A percentile compares a stretch with the other conserved stretches of the same genome.
These are phyloP conservation scores for Scaptomyza cyrtandrae DNA, from an alignment of 2,888 invertebrate genomes.

Conservation along the genomic window DNA sequence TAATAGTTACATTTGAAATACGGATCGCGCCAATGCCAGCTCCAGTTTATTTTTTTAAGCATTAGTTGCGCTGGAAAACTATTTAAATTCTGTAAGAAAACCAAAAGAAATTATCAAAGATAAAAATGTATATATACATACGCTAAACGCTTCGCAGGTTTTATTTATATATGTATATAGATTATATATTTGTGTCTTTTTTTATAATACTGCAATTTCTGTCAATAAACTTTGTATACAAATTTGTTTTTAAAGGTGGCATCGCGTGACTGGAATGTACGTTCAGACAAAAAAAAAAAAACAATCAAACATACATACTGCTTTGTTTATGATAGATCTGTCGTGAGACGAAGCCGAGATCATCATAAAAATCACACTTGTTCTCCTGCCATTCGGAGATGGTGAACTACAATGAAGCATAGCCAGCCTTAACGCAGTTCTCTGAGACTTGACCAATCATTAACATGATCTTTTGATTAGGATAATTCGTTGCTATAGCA, in stretches of 20 bases:
- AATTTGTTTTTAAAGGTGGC: no score
- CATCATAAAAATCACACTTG: slow-evolving; percentile 85
- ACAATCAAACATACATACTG: slow-evolving; percentile 41
- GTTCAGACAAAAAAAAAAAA: slow-evolving; percentile 22
- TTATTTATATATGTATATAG: slow-evolving; percentile 81
- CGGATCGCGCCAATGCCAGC: slow-evolving; percentile 52
- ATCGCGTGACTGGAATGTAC: slow-evolving; percentile 35
- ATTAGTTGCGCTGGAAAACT: slow-evolving; percentile 73
- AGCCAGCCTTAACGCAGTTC: slow-evolving; percentile 86
- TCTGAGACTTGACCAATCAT: slow-evolving; percentile 86
- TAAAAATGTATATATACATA: slow-evolving; percentile 58
- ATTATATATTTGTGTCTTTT: slow-evolving; percentile 67
- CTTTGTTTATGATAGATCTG: slow-evolving; percentile 88
- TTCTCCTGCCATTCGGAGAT: slow-evolving; percentile 88
- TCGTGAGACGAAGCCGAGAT: slow-evolving; percentile 86
- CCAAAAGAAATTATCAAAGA: slow-evolving; percentile 37
- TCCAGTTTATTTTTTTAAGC: slow-evolving; percentile 79
- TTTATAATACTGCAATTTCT: slow-evolving; percentile 11
- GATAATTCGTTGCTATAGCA: slow-evolving; percentile 87
- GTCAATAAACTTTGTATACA: neutral
- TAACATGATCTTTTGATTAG: slow-evolving; percentile 86
- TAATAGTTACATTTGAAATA: slow-evolving; percentile 63
- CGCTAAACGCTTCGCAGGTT: slow-evolving; percentile 64
- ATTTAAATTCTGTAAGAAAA: slow-evolving; percentile 75
- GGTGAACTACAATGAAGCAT: slow-evolving; percentile 86